These are phyloP conservation scores for Hydrolagus affinis DNA, from an alignment of 2,113 vertebrate genomes.

Conservation along the genomic window DNA sequence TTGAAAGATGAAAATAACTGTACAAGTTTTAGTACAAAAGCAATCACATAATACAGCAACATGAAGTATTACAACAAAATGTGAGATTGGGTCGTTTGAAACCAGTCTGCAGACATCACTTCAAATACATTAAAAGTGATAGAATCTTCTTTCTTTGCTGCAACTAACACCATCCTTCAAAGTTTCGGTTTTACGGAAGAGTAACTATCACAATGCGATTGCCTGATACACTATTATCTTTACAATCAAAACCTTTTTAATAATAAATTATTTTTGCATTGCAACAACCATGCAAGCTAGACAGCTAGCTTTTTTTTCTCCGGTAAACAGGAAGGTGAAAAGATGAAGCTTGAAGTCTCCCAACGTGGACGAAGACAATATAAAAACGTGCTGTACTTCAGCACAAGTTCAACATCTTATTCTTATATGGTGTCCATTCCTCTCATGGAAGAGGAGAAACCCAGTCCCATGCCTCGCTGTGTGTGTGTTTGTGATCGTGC, in stretches of 20 bases:
- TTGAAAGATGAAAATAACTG: conserved; percentile 79
- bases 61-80: conserved; percentile 52
- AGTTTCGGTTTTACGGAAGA: conserved; percentile 15
- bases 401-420: conserved; percentile 27
- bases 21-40: conserved; percentile 75
- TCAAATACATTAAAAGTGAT: conserved; percentile 19
- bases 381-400: conserved; percentile 37
- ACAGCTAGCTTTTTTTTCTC: conserved; percentile 64
- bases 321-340: conserved; percentile 70
- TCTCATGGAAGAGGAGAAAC: conserved; percentile 82
- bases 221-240: conserved; percentile 30
- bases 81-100: conserved; percentile 44
- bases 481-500: conserved; percentile 95
- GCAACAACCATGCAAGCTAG: conserved; percentile 92
- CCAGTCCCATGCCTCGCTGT: conserved; percentile 96
- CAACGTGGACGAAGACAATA: conserved; percentile 40
- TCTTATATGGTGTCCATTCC: conserved; percentile 89
- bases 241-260: conserved; percentile 39
- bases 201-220: conserved; percentile 30
- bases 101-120: conserved; percentile 16
- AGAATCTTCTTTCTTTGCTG: conserved; percentile 5
- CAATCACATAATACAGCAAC: conserved; percentile 63
- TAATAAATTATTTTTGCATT: conserved; percentile 55
- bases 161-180: conserved; percentile 7
- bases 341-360: conserved; percentile 57